Evolutionary conservation across 2,113 vertebrate species (phyloP).

Genomic region (Tachysurus fulvidraco): DNA sequence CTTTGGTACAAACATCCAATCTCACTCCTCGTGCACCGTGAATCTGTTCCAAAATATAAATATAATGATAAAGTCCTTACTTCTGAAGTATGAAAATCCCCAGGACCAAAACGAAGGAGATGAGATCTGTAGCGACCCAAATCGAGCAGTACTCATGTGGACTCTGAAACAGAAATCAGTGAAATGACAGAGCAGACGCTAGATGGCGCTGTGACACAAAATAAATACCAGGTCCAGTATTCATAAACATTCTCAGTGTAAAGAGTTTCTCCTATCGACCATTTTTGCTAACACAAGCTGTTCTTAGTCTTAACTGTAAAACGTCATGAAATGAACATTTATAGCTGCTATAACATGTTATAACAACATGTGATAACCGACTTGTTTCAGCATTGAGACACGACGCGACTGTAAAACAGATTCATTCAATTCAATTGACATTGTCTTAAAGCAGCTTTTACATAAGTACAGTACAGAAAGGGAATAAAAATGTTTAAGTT

Average conservation of each 20-base stretch:
- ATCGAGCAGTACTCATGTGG: conserved; percentile 86
- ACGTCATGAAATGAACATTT: background rate
- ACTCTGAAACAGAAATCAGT: conserved; percentile 73
- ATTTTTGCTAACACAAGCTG: background rate
- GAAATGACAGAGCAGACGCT: conserved; percentile 45
- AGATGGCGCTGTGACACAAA: conserved; percentile 53
- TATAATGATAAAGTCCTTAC: conserved; percentile 76
- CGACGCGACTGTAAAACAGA: background rate
- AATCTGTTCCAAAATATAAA: background rate
- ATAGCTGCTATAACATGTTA: background rate
- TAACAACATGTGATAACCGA: background rate
- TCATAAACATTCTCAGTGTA: background rate
- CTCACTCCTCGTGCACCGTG: background rate
- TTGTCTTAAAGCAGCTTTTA: too few relatives aligned
- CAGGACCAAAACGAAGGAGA: conserved; percentile 86
- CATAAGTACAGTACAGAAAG: too few relatives aligned
- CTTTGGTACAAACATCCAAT: background rate
- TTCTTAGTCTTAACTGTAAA: background rate
- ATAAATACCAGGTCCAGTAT: background rate
- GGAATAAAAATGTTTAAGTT: too few relatives aligned
- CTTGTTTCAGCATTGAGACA: background rate
- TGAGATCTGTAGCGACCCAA: conserved; percentile 89
- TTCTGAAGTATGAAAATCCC: conserved; percentile 96
- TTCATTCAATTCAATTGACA: too few relatives aligned
- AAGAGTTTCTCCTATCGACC: background rate